Evolutionary conservation across 2,888 invertebrate species (phyloP).

Genomic region (Platycheirus albimanus): DNA sequence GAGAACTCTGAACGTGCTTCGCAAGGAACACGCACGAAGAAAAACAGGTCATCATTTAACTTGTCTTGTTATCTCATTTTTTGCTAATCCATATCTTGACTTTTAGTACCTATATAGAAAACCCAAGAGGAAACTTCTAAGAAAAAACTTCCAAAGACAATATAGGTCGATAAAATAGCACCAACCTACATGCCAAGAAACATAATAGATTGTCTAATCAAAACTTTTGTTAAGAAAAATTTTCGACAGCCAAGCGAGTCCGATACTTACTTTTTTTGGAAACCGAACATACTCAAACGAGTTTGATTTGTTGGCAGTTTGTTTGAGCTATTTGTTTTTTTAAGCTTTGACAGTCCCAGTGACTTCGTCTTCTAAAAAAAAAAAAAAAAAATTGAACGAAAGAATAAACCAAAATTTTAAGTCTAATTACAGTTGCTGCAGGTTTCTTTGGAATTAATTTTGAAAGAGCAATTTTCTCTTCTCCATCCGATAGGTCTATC

Average conservation of each 20-base stretch:
- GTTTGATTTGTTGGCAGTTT: conserved; percentile 83
- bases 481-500: conserved; percentile 47
- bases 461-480: conserved; percentile 3
- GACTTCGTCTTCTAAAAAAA: conserved; percentile 30
- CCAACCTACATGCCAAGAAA: too few species aligned
- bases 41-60: too few species aligned
- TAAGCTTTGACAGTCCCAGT: conserved; percentile 42
- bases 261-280: conserved; percentile 84
- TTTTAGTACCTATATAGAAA: too few species aligned
- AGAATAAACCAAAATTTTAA: neutral
- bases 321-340: conserved; percentile 28
- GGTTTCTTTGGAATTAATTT: conserved; percentile 39
- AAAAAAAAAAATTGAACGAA: neutral
- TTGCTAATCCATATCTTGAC: too few species aligned
- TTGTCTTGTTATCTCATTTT: too few species aligned
- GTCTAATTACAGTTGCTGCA: conserved; percentile 12
- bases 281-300: conserved; percentile 87
- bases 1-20: too few species aligned
- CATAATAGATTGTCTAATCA: too few species aligned
- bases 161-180: too few species aligned
- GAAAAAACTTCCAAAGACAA: too few species aligned
- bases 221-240: too few species aligned
- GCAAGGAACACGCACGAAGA: too few species aligned
- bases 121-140: too few species aligned
- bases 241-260: neutral